phyloP scores from a whole-genome alignment of 2,888 invertebrate genomes.

The Brenthis ino region DNA sequence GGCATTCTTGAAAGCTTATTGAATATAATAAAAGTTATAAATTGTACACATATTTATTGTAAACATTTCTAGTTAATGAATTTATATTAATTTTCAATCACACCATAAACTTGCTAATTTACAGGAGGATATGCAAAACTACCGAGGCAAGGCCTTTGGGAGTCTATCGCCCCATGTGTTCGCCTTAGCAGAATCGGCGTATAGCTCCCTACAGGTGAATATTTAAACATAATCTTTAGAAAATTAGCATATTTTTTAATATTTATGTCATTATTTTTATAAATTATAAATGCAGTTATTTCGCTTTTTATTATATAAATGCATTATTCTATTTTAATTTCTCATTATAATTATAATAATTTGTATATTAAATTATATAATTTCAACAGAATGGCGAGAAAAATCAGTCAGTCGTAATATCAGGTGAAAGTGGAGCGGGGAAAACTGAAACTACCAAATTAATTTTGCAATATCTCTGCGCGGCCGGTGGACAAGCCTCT shows the following conservation, averaged over 20 bases:
- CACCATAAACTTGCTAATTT: slow-evolving; percentile 6
- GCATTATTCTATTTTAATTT: not conserved
- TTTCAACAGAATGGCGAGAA: slow-evolving; percentile 69
- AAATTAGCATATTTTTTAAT: slow-evolving; percentile 11
- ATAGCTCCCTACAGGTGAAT: slow-evolving; percentile 86
- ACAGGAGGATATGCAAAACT: slow-evolving; percentile 91
- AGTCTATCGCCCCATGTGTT: slow-evolving; percentile 93
- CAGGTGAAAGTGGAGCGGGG: slow-evolving; percentile 96
- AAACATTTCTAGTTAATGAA: not conserved
- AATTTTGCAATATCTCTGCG: slow-evolving; percentile 94
- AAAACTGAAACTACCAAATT: slow-evolving; percentile 97
- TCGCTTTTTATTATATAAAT: not conserved
- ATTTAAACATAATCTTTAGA: slow-evolving; percentile 6
- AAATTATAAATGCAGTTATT: too few species aligned
- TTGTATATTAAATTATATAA: slow-evolving; percentile 4
- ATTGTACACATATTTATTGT: too few species aligned
- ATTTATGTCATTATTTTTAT: not conserved
- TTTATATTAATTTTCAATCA: not conserved
- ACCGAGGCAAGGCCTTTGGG: slow-evolving; percentile 92
- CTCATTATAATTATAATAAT: slow-evolving; percentile 1
- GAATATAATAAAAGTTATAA: too few species aligned
- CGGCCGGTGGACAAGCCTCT: slow-evolving; percentile 87
- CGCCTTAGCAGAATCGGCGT: slow-evolving; percentile 94
- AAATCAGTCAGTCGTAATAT: slow-evolving; percentile 93
- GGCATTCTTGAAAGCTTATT: too few species aligned